Base-by-base conservation (phyloP, 2,113 vertebrate species). In the Xenopus tropicalis region DNA sequence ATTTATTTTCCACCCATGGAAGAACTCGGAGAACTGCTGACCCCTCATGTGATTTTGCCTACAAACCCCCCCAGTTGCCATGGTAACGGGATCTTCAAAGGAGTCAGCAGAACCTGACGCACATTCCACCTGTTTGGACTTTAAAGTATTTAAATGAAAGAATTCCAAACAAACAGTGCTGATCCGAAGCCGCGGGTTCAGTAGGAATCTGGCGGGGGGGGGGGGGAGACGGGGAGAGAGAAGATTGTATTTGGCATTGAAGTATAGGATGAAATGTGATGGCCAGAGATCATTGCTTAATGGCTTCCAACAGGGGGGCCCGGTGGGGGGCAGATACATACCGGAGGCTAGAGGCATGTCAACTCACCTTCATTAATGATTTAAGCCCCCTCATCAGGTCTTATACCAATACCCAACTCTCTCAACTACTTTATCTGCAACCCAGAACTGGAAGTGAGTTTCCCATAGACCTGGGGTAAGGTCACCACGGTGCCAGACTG, bases 1-100 rank as follows among this genome's bases (percentile, higher is more conserved):
- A 57, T 57, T 57, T 57, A 57, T 57, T 57, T 52, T 57, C 54
- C 54, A 57, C n/a, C 54, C 17, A 57, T 17, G 54, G 10, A 19
- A 9, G 54, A 21, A 19, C 54, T 57, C 20, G 54, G 54, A 57
- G 48, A 57, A 17, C 20, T 20, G n/a, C 54, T 21, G 54, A 57
- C 16, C 20, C n/a, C 54, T 21, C 54, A 11, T 19, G n/a, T 21
- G 54, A 57, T 57, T 11, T 21, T 17, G 17, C 54, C 54, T 57
- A 20, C n/a, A 21, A 57, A 57, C 10, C 20, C 20, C n/a, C 7
- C 4, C 1, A 11, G 20, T 17, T 57, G 16, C 54, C 20, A 17
- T 19, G 10, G 54, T 57, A 57, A 57, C 8, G n/a, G 54, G 8
- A 57, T 20, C 54, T n/a, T 57, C 54, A 13, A 19, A 57, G n/a